Base-by-base conservation (phyloP, 2,797 vertebrate species). In the Sebastes hubbsi region DNA sequence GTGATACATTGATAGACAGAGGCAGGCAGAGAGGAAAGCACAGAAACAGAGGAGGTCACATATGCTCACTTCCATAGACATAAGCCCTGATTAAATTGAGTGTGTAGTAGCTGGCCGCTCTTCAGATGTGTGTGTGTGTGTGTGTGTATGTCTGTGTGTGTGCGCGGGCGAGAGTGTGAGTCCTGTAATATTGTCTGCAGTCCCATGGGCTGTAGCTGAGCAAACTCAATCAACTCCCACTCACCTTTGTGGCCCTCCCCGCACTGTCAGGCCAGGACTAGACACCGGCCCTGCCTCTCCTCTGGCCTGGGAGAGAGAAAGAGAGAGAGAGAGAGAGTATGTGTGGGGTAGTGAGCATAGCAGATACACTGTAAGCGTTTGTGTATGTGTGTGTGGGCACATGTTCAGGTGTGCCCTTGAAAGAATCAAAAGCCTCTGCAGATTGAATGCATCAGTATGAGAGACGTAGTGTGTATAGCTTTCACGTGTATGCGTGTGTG, bases 211-310 rank as follows among this genome's bases (percentile, higher is more conserved):
- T 90, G 90, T 61, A 87, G 91, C 91, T 94, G 93, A 93, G 92
- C 91, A 95, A 95, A 95, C 93, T 95, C 94, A 95, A 95, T 94
- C 94, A 95, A 94, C 94, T 95, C 91, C 92, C 91, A 93, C 94
- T 94, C 93, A 93, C 92, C 91, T 93, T 90, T 88, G 87, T 87
- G 87, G 61, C 80, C 84, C 85, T 70, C 87, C 80, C 77, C 72
- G 78, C 81, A 89, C 85, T 84, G 81, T 88, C 87, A 91, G 91
- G 90, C 86, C 92, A 90, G 49, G 80, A 89, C 80, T 24, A 89
- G 91, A 90, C 82, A 85, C 75, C 2, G 77, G 85, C 77, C 84
- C 61, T 77, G 66, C 78, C 7, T 78, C 83, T 88, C 71, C 87
- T 82, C 69, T 83, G 92, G 77, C 77, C 88, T 85, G 70, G 36